Conservation (phyloP, 2,113 vertebrate species). For the Osmerus mordax region DNA sequence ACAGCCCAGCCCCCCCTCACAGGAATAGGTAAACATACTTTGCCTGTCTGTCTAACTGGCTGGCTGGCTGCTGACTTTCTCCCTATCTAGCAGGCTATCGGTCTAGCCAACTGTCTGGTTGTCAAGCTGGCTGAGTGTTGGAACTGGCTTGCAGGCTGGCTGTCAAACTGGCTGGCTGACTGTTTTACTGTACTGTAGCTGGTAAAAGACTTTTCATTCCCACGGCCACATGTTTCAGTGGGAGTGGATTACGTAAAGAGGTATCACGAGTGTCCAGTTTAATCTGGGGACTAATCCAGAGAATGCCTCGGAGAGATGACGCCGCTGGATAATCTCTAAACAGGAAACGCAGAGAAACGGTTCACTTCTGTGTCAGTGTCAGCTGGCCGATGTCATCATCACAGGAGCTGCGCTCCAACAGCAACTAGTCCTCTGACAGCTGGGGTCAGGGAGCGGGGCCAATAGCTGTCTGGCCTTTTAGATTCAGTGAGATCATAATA, state of each 20-base stretch:
- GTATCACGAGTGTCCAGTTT: slow-evolving; percentile 13
- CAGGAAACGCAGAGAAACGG: slow-evolving; percentile 30
- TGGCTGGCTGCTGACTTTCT: background rate
- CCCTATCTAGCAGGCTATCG: background rate
- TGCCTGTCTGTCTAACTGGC: background rate
- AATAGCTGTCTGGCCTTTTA: background rate
- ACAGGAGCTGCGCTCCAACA: no score
- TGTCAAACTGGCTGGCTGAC: background rate
- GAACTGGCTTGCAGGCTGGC: no score
- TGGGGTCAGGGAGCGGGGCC: background rate
- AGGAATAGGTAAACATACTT: slow-evolving; percentile 79
- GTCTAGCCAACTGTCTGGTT: background rate
- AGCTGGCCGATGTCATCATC: background rate
- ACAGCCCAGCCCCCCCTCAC: slow-evolving; percentile 76
- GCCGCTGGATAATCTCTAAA: slow-evolving; percentile 31
- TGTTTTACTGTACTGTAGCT: background rate
- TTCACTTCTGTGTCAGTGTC: slow-evolving; percentile 17
- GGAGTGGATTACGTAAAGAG: slow-evolving; percentile 2
- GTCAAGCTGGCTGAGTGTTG: no score
- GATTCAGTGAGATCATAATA: no score
- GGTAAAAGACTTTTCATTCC: no score
- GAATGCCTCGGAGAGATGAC: slow-evolving; percentile 9
- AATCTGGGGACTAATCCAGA: slow-evolving; percentile 10
- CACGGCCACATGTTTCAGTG: background rate
- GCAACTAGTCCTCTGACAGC: background rate